Evolutionary conservation across 2,113 vertebrate genomes (phyloP).

Genomic region (Recurvirostra avosetta): DNA sequence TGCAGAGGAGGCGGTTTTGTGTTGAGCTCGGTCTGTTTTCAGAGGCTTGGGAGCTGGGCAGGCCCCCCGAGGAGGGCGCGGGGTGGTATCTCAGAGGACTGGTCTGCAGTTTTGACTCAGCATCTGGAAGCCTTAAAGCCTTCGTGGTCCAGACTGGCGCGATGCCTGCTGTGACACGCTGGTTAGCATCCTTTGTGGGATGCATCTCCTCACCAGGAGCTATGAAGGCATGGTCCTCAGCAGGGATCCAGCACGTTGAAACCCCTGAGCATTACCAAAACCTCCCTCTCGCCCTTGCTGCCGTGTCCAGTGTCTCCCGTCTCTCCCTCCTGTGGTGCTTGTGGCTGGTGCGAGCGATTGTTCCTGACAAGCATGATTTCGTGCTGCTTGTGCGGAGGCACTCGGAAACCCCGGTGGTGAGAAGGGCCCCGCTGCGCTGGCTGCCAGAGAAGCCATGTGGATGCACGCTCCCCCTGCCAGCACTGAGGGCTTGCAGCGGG

Average conservation of each 20-base stretch:
- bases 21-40: neutral
- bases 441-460: neutral
- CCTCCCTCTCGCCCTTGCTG: neutral
- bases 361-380: neutral
- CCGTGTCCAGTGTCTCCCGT: fast-evolving
- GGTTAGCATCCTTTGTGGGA: neutral
- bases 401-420: neutral
- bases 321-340: neutral
- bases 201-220: neutral
- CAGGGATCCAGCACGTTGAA: neutral
- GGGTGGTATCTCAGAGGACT: neutral
- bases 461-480: neutral
- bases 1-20: neutral
- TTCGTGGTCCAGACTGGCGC: fast-evolving
- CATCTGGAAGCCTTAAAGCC: neutral
- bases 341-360: neutral
- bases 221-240: neutral
- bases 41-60: neutral
- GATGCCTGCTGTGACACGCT: neutral
- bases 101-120: neutral
- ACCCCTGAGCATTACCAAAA: neutral
- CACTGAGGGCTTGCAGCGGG: neutral
- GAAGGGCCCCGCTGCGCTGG: fast-evolving
- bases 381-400: neutral
- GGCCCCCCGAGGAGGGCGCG: neutral